Conservation (phyloP, 2,113 vertebrate species). For the Shinisaurus crocodilurus region DNA sequence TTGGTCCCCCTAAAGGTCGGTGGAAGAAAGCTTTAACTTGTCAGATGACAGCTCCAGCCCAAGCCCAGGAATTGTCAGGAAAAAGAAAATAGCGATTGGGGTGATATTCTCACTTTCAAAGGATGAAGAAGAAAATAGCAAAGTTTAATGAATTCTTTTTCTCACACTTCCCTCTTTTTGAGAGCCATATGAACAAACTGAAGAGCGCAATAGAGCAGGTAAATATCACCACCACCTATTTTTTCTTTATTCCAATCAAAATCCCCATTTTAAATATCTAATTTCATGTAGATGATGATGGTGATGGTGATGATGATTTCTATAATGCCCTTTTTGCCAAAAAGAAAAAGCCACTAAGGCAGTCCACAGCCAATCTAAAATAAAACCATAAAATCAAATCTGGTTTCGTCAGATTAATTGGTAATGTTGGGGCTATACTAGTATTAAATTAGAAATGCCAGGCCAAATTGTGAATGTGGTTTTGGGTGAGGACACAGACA, state of each 20-base stretch:
- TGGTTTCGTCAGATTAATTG: background rate
- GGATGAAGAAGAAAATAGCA: conserved; percentile 90
- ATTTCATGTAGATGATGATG: background rate
- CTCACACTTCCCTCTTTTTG: conserved; percentile 98
- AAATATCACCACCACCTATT: conserved; percentile 38
- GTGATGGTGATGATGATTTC: too few species aligned
- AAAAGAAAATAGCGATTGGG: conserved; percentile 98
- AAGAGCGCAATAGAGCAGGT: conserved; percentile 98
- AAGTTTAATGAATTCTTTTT: conserved; percentile 99
- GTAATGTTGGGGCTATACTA: too few species aligned
- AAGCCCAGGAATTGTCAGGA: conserved; percentile 88
- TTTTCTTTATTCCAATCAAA: background rate
- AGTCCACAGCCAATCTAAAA: too few species aligned
- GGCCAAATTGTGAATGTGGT: background rate
- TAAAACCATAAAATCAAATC: background rate
- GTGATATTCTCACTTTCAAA: conserved; percentile 94
- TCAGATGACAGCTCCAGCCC: conserved; percentile 92
- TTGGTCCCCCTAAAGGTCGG: conserved; percentile 83
- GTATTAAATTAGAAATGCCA: background rate
- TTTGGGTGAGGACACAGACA: background rate
- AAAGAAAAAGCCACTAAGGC: too few species aligned
- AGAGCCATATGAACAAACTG: conserved; percentile 99
- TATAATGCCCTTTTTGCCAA: too few species aligned
- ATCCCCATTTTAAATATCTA: background rate
- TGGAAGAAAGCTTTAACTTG: conserved; percentile 99